Conservation (phyloP, 2,888 invertebrate species). For the Acanthopleura granulata region DNA sequence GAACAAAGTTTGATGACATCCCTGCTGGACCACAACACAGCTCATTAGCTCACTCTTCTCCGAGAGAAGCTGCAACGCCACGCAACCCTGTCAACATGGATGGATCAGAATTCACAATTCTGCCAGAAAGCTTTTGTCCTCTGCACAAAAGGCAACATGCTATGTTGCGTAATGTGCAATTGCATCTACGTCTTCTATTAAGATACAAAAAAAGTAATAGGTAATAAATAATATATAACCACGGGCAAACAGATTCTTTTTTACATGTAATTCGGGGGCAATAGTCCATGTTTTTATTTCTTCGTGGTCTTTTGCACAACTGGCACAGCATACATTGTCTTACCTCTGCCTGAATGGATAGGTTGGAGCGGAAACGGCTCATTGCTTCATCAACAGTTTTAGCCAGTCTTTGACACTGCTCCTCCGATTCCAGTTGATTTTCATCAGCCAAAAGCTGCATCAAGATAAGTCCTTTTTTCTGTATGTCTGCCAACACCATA, state of each 20-base stretch:
- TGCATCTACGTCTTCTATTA: too few species aligned
- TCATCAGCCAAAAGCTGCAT: constrained; percentile 54
- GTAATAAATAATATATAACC: too few species aligned
- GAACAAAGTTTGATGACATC: constrained; percentile 50
- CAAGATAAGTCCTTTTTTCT: constrained; percentile 59
- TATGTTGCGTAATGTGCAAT: too few species aligned
- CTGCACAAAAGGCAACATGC: too few species aligned
- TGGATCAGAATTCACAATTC: neutral
- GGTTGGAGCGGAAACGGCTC: constrained; percentile 34
- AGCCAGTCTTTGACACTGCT: constrained; percentile 39
- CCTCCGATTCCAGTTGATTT: constrained; percentile 29
- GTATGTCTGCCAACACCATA: constrained; percentile 45
- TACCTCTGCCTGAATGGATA: constrained; percentile 56
- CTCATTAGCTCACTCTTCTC: constrained; percentile 43
- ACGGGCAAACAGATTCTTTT: too few species aligned
- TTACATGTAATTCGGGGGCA: too few species aligned
- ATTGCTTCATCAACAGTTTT: constrained; percentile 44
- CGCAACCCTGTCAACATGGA: constrained; percentile 48
- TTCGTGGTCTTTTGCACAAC: too few species aligned
- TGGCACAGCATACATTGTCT: neutral
- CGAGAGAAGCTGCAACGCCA: constrained; percentile 56
- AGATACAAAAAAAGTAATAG: too few species aligned
- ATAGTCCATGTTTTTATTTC: too few species aligned
- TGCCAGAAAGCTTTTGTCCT: too few species aligned
- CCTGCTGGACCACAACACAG: constrained; percentile 35